Evolutionary conservation across 1,140 invertebrate species (phyloP), one percentile per base, ranked within the genome.

Genomic region (Drosophila asahinai): DNA sequence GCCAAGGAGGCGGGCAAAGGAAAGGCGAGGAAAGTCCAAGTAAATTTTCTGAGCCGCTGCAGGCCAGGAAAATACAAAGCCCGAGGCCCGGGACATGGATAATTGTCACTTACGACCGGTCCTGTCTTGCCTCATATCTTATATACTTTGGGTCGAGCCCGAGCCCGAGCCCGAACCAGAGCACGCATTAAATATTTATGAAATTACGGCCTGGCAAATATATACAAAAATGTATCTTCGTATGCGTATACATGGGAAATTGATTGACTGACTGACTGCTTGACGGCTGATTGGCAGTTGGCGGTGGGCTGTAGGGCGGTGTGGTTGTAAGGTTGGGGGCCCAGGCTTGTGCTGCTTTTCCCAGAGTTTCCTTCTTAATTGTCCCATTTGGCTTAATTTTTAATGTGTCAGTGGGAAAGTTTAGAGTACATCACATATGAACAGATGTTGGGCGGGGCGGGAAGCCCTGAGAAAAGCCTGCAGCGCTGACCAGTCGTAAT

Each of bases 101-200:
- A 80, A 80, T 80, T 80, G 77, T 80, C 77, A 80, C 77, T 80
- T 72, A 79, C 76, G 77, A 42, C 49, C 51, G 66, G 47, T 79
- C 40, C 71, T 61, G 71, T 73, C 47, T 55, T 70, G 54, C 15
- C 62, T 76, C 52, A 48, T 72, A 73, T 65, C 36, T 48, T 79
- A 62, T 72, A 72, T 64, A 54, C 74, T 49, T 61, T 15, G 59
- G 42, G 30, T 5, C 36, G 15, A 45, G 17, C 38, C 27, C 27
- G 9, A 61, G 36, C 25, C 2, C 40, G 17, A 42, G 22, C 38
- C 47, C 62, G 19, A 8, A 33, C 30, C 30, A 33, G 30, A 43
- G 54, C 40, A 8, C 1, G 55, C 68, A 79, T 80, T 60, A 79
- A 79, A 80, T 80, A 80, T 80, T 79, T 80, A 80, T 79, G 76